Percentiles rank a stretch among this genome's conserved stretches.
phyloP scores from a whole-genome alignment of 2,113 vertebrate species.

The Anas platyrhynchos region DNA sequence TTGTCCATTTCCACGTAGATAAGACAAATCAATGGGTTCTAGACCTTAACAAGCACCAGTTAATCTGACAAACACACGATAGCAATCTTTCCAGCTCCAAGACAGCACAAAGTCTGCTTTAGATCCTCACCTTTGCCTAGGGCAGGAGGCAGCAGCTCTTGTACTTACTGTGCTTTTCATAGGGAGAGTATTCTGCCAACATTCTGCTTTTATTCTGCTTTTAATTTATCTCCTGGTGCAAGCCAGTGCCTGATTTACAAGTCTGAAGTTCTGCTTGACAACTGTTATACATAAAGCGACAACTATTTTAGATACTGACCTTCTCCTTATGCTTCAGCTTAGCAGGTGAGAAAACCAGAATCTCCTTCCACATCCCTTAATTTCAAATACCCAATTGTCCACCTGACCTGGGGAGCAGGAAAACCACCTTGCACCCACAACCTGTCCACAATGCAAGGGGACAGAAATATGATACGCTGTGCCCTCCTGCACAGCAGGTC shows the following conservation, averaged over 20 bases:
- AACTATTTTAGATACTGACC: not conserved
- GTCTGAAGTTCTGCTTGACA: not conserved
- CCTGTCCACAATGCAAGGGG: not conserved
- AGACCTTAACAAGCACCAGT: not conserved
- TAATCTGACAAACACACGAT: not conserved
- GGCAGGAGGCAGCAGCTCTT: not conserved
- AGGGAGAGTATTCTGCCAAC: not conserved
- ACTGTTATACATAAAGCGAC: not conserved
- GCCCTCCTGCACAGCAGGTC: not conserved
- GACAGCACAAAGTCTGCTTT: not conserved
- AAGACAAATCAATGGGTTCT: not conserved
- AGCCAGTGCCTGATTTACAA: not conserved
- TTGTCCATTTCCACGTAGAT: not conserved
- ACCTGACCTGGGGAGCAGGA: not conserved
- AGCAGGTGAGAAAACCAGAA: not conserved
- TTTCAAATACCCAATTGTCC: not conserved
- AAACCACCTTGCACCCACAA: not conserved
- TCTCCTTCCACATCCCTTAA: not conserved
- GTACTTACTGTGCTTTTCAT: not conserved
- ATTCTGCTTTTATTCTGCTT: conserved; percentile 2
- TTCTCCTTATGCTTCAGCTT: not conserved
- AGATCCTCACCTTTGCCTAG: not conserved
- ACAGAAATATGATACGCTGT: not conserved
- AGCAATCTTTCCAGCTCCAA: not conserved
- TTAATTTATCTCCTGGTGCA: conserved; percentile 2